These are phyloP conservation scores for Podarcis siculus DNA, from an alignment of 2,797 vertebrate genomes.

Conservation along the genomic window DNA sequence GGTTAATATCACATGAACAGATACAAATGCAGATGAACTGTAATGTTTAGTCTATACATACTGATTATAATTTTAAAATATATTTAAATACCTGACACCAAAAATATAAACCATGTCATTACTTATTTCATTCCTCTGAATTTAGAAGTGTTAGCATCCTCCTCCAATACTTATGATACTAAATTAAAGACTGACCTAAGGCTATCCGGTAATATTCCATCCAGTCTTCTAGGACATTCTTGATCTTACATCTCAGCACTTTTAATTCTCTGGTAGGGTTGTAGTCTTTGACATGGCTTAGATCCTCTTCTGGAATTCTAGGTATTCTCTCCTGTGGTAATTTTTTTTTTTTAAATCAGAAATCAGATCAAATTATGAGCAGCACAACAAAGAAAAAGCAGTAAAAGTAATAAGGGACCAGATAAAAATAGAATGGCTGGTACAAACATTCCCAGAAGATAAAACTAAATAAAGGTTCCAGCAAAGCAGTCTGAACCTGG, in stretches of 20 bases:
- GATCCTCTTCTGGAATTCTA: constrained; percentile 53
- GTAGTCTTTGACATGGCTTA: constrained; percentile 64
- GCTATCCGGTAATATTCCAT: constrained; percentile 74
- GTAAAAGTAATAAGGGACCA: neutral
- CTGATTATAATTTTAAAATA: neutral
- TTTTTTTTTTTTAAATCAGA: constrained; percentile 16
- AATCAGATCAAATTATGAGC: neutral
- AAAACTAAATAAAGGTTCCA: neutral
- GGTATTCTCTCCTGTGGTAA: constrained; percentile 61
- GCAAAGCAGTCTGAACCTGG: neutral
- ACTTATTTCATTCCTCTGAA: constrained; percentile 19
- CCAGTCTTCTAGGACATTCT: constrained; percentile 74
- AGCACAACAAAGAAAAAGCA: neutral
- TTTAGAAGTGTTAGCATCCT: constrained; percentile 2
- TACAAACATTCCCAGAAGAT: neutral
- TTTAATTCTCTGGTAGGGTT: constrained; percentile 64
- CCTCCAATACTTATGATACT: neutral
- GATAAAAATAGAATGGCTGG: neutral
- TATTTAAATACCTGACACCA: neutral
- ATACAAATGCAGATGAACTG: neutral
- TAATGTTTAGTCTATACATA: neutral
- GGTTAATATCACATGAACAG: neutral
- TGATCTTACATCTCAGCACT: constrained; percentile 73
- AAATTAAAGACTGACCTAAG: constrained; percentile 71
- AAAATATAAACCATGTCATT: neutral